A percentile compares a stretch with the other conserved stretches of the same genome.
Evolutionary conservation across 2,888 invertebrate species (phyloP).

Genomic region (Eristalinus sepulchralis): DNA sequence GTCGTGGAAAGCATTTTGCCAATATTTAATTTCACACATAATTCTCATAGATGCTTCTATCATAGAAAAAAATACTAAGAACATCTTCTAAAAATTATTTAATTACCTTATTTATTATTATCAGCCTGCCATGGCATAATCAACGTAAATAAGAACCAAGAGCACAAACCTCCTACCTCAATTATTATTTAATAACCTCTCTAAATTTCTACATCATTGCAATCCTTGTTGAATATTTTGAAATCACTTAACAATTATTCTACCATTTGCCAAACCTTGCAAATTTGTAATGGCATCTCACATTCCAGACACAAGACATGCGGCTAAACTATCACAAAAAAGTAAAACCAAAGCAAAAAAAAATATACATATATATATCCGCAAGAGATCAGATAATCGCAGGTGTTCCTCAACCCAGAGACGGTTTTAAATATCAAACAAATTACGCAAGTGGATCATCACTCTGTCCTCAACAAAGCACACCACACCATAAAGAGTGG

Average conservation of each 20-base stretch:
- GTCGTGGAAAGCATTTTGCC: too few species aligned
- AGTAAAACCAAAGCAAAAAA: slow-evolving; percentile 21
- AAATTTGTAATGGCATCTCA: slow-evolving; percentile 3
- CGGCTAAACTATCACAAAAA: background rate
- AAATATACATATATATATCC: slow-evolving; percentile 40
- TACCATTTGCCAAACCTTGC: background rate
- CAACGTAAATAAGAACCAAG: too few species aligned
- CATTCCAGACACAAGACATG: slow-evolving; percentile 32
- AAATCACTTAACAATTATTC: background rate
- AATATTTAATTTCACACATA: too few species aligned
- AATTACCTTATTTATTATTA: too few species aligned
- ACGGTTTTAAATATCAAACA: slow-evolving; percentile 70
- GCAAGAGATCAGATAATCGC: slow-evolving; percentile 70
- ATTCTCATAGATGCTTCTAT: too few species aligned
- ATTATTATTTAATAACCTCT: background rate
- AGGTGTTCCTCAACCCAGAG: slow-evolving; percentile 58
- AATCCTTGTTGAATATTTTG: background rate
- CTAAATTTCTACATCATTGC: background rate
- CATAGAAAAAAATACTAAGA: too few species aligned
- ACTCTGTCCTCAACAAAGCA: slow-evolving; percentile 47
- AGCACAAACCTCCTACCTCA: too few species aligned
- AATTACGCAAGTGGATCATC: slow-evolving; percentile 69
- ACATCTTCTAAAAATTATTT: too few species aligned
- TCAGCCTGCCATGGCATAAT: too few species aligned
- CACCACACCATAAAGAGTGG: slow-evolving; percentile 26